phyloP scores from a whole-genome alignment of 2,113 vertebrate genomes.

The Semnornis frantzii region DNA sequence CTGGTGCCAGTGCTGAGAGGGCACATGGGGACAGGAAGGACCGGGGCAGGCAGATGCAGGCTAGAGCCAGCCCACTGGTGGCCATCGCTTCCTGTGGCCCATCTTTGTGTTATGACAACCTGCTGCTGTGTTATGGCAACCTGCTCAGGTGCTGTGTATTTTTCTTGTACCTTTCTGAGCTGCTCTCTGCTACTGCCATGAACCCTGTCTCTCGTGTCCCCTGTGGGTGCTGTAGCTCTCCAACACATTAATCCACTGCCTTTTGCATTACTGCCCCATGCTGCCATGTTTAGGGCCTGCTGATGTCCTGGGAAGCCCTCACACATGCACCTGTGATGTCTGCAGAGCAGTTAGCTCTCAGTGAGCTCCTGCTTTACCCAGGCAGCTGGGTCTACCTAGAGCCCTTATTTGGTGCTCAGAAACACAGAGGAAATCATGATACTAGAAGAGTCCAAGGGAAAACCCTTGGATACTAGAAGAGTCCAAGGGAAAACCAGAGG shows the following conservation, averaged over 20 bases:
- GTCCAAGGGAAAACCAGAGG: no score
- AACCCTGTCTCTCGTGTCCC: not conserved
- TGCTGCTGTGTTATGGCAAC: not conserved
- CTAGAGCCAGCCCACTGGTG: not conserved
- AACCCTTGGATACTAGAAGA: no score
- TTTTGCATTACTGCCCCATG: rapidly evolving
- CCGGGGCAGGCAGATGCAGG: not conserved
- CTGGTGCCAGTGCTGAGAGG: not conserved
- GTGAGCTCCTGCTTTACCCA: not conserved
- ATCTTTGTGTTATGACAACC: not conserved
- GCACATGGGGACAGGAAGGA: not conserved
- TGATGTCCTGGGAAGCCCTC: not conserved
- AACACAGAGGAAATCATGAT: not conserved
- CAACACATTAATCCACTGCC: not conserved
- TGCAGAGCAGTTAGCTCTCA: not conserved
- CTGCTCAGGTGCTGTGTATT: rapidly evolving
- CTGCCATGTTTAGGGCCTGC: not conserved
- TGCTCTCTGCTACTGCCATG: not conserved
- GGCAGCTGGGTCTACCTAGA: not conserved
- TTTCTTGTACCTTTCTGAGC: not conserved
- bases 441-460: not conserved
- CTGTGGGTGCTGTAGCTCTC: rapidly evolving
- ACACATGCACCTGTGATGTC: rapidly evolving
- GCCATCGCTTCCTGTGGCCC: not conserved
- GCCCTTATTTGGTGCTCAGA: not conserved